Base-by-base conservation (phyloP, 2,797 vertebrate genomes). In the Labeo calbasu region DNA sequence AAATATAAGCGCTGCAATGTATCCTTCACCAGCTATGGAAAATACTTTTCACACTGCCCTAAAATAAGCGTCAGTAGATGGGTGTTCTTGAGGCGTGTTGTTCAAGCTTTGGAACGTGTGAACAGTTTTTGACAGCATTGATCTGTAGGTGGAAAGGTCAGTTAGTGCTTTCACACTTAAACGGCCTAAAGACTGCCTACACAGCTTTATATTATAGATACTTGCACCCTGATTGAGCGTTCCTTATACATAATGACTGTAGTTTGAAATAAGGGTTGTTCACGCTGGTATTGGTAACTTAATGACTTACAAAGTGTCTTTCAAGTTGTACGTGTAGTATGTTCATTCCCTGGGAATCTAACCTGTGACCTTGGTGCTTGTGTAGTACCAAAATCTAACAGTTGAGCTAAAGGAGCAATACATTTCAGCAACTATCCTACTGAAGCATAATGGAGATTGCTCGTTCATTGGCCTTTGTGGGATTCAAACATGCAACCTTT, bases 21-120 rank as follows among this genome's bases (percentile, higher is more conserved):
- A 84, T 89, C 87, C 86, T 79, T 88, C 46, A 12, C 21, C 53
- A 40, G 79, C 73, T 82, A 82, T 91, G 92, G 91, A 93, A 92
- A 92, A 86, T 91, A 86, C 92, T 90, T 91, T 92, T 92, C 85
- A 85, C 72, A 48, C 85, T 77, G 12, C 63, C 53, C 32, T 84
- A 71, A 88, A 91, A 90, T 91, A 84, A 82, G 71, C 68, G 48
- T 82, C 61, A 79, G 77, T 77, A 36, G 61, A 79, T 63, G 57
- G 43, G 79, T 66, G 53, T 83, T 85, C 77, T 73, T 72, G 61
- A 85, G 87, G 85, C 86, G 53, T 79, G 80, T 78, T 86, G 85
- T 86, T 88, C 73, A 55, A 46, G 57, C 57, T 55, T 2, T 70
- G 77, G 83, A 70, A 72, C 66, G 48, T 77, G 75, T 77, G 79